These are phyloP conservation scores for Amphilophus citrinellus DNA, from an alignment of 2,113 vertebrate genomes.

Conservation along the genomic window DNA sequence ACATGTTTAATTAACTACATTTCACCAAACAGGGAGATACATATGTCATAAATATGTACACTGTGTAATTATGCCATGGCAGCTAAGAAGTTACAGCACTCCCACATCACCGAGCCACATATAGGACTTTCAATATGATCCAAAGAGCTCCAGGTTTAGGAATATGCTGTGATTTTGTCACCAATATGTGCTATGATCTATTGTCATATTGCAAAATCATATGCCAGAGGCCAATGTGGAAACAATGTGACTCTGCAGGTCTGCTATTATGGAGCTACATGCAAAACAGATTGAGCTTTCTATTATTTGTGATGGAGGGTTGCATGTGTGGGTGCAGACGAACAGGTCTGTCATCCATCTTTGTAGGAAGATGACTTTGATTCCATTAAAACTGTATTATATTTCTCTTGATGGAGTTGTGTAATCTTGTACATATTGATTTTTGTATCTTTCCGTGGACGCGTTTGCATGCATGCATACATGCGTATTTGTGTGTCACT, in stretches of 20 bases:
- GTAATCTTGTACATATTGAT: conserved; percentile 70
- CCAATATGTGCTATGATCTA: neutral
- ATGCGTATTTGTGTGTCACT: conserved; percentile 37
- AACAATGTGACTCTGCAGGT: conserved; percentile 17
- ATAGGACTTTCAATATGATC: conserved; percentile 45
- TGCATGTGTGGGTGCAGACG: conserved; percentile 31
- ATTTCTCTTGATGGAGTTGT: conserved; percentile 69
- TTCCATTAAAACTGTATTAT: conserved; percentile 65
- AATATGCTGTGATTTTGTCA: conserved; percentile 49
- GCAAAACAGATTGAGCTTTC: conserved; percentile 46
- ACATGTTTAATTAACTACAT: conserved; percentile 80
- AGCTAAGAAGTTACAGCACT: conserved; percentile 45
- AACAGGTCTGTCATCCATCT: conserved; percentile 55
- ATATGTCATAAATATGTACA: conserved; percentile 66
- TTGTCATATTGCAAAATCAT: conserved; percentile 36
- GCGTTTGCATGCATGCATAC: conserved; percentile 30
- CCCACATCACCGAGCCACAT: conserved; percentile 47
- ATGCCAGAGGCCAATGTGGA: conserved; percentile 14
- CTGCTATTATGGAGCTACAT: conserved; percentile 41
- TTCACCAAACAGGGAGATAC: conserved; percentile 59
- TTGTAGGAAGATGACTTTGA: conserved; percentile 55
- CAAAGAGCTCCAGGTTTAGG: conserved; percentile 28
- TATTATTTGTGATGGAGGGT: conserved; percentile 39
- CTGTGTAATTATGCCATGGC: conserved; percentile 61
- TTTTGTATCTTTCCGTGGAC: conserved; percentile 51